Percentiles rank a stretch among this genome's conserved stretches.
phyloP scores from a whole-genome alignment of 2,797 vertebrate genomes.

The Chiloscyllium punctatum region DNA sequence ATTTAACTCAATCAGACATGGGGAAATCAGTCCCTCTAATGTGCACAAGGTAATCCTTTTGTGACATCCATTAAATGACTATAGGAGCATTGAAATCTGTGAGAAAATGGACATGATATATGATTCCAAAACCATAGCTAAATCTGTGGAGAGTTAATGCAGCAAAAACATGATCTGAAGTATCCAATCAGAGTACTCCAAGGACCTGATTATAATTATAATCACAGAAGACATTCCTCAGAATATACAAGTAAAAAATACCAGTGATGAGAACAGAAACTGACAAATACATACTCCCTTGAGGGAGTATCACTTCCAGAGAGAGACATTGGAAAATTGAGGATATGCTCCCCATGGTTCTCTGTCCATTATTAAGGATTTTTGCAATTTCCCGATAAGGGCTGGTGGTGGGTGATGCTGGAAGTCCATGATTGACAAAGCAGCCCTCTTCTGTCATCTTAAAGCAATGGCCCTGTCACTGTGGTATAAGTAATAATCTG shows the following conservation, averaged over 20 bases:
- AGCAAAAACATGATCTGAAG: background rate
- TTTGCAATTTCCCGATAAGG: background rate
- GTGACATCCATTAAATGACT: background rate
- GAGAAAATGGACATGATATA: background rate
- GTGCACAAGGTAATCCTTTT: background rate
- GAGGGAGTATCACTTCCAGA: background rate
- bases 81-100: no score
- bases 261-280: background rate
- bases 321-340: background rate
- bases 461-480: background rate
- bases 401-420: background rate
- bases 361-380: background rate
- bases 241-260: background rate
- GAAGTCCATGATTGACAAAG: background rate
- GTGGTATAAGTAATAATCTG: background rate
- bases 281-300: background rate
- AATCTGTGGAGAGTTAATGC: background rate
- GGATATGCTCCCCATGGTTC: background rate
- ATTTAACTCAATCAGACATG: background rate
- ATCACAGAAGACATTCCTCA: background rate
- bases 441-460: background rate
- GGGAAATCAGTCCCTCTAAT: background rate
- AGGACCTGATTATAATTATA: background rate
- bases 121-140: background rate
- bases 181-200: background rate